phyloP scores from a whole-genome alignment of 2,797 vertebrate species.

The Periparus ater region DNA sequence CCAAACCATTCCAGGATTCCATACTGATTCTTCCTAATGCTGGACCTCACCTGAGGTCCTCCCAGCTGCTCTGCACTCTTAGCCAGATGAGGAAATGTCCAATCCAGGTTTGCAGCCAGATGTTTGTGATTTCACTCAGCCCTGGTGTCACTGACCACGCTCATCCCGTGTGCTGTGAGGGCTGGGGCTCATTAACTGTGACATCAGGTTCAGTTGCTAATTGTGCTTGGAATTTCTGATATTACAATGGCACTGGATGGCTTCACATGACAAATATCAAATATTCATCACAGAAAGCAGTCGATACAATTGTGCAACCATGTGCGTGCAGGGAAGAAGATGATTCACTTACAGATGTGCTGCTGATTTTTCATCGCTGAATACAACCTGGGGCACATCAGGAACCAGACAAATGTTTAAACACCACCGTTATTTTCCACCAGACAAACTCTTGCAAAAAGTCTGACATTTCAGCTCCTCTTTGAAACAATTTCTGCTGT shows the following conservation, averaged over 20 bases:
- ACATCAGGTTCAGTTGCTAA: not conserved
- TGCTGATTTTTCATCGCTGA: not conserved
- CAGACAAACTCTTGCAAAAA: not conserved
- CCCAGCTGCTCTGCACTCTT: not conserved
- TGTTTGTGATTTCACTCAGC: not conserved
- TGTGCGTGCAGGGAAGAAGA: not conserved
- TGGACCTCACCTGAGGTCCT: not conserved
- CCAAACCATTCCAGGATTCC: not conserved
- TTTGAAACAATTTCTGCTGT: not conserved
- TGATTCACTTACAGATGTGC: constrained; percentile 35
- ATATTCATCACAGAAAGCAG: not conserved
- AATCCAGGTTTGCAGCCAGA: not conserved
- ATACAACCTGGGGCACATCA: not conserved
- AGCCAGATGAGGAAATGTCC: not conserved
- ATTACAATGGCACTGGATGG: not conserved
- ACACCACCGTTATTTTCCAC: not conserved
- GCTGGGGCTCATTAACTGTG: not conserved
- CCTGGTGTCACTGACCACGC: not conserved
- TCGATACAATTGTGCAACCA: constrained; percentile 4
- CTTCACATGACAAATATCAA: not conserved
- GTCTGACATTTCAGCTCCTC: not conserved
- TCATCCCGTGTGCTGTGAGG: not conserved
- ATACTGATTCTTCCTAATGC: not conserved
- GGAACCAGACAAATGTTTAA: not conserved
- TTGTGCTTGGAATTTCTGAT: not conserved